Base-by-base conservation (phyloP, 1,140 invertebrate genomes). In the Bombus waltoni region DNA sequence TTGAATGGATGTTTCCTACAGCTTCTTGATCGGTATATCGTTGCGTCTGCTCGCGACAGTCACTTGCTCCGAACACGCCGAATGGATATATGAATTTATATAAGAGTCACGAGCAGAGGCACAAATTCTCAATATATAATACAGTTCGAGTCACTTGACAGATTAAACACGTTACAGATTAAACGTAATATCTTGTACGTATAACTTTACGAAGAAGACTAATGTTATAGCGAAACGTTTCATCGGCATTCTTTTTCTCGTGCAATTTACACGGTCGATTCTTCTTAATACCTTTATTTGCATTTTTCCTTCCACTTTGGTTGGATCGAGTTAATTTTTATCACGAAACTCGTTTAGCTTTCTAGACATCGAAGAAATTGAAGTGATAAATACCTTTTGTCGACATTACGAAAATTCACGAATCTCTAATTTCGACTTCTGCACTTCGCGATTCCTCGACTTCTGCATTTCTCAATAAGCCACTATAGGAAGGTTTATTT, bases 81-180 rank as follows among this genome's bases (percentile, higher is more conserved):
- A 74, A 47, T 74, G 42, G 28, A 74, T 74, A 44, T 74, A 44
- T 35, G 72, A 74, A 75, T 75, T 75, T 75, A 53, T 57, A 75
- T 57, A 53, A 75, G 72, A 32, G 73, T 57, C 73, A 75, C 4
- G 22, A 8, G 73, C 73, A 75, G 73, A 57, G 22, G 44, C 44
- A 28, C 5, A 35, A 32, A 32, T 8, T 75, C 10, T 57, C 47
- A 25, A 75, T 74, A 47, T 74, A 44, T 47, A 74, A 53, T 6
- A n/a, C 70, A 2, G 9, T 25, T 11, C 2, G 0, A 70, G 22
- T 40, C 70, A n/a, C 28, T 72, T 3, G 25, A 28, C 22, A 28
- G 25, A 28, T n/a, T 28, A n/a, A n/a, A 62, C 25, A 11, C 59
- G 28, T n/a, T n/a, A 62, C 28, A 22, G 1, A 53, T 53, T 53